phyloP scores from a whole-genome alignment of 2,888 invertebrate species.

The Pharmacophagus antenor region DNA sequence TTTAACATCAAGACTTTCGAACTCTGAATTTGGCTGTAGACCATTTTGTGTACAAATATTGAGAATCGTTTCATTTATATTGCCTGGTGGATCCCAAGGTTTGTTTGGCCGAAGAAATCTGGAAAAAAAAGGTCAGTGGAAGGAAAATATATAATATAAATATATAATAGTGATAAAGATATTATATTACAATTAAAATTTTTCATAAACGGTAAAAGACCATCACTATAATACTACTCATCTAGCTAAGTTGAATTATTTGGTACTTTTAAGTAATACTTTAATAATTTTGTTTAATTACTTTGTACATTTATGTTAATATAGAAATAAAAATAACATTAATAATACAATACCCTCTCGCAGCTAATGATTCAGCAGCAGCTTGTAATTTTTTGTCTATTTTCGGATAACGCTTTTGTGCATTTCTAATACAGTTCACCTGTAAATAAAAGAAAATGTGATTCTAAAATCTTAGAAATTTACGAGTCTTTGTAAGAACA shows the following conservation, averaged over 20 bases:
- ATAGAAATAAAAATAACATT: constrained; percentile 26
- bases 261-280: too few species aligned
- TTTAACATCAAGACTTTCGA: constrained; percentile 79
- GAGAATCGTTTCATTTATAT: constrained; percentile 83
- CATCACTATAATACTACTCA: too few species aligned
- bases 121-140: too few species aligned
- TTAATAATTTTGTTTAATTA: too few species aligned
- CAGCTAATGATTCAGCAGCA: constrained; percentile 83
- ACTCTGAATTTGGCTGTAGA: constrained; percentile 61
- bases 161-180: too few species aligned
- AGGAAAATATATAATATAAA: too few species aligned
- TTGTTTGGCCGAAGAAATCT: constrained; percentile 89
- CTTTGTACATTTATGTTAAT: too few species aligned
- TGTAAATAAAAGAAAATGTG: constrained; percentile 39
- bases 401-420: constrained; percentile 63
- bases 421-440: constrained; percentile 53
- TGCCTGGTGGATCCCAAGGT: constrained; percentile 86
- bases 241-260: too few species aligned
- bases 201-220: too few species aligned
- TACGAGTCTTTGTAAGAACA: neutral
- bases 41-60: constrained; percentile 82
- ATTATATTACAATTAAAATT: too few species aligned
- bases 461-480: neutral
- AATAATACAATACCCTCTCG: constrained; percentile 82
- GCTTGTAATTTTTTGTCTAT: constrained; percentile 73